Base-by-base conservation (phyloP, 1,140 invertebrate species). In the Sinella curviseta region DNA sequence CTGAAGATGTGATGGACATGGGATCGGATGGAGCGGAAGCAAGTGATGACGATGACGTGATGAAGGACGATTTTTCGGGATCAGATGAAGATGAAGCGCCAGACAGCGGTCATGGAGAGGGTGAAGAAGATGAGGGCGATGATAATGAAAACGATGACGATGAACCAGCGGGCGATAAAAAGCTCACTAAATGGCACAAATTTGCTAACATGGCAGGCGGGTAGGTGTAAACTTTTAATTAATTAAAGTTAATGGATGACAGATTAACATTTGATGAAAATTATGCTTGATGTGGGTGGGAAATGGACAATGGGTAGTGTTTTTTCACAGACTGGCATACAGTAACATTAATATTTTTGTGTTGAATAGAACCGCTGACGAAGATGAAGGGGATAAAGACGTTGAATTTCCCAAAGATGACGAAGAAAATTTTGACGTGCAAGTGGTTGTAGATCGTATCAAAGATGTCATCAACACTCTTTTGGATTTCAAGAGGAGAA, bases 371-470 rank as follows among this genome's bases (percentile, higher is more conserved):
- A n/a, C n/a, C n/a, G n/a, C n/a, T n/a, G 93, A 93, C 82, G 86
- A 88, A 78, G 88, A 89, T 36, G 93, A 96, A 88, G n/a, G n/a
- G n/a, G 89, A 95, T 87, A 89, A 93, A 87, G 88, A 91, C 16
- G 95, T 95, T 86, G 87, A 89, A 81, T 93, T 95, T 85, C 94
- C 94, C 0, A 89, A 89, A 36, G 90, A 91, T 80, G 91, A 92
- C 82, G 92, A 94, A 84, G 92, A 94, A 85, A 87, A 91, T 8
- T 89, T 92, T 28, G 94, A 93, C 85, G 87, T 98, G 17, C 91
- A 94, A 85, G 92, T 96, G 83, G 89, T 98, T 8, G 93, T 96
- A 86, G 93, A 96, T 85, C 90, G 97, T 85, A 98, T 99, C 70
- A 93, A 94, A 82, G 97, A 99, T 86, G 89, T 97, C 60, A 89